Evolutionary conservation across 1,140 invertebrate species (phyloP).

Genomic region (Metopolophium dirhodum): DNA sequence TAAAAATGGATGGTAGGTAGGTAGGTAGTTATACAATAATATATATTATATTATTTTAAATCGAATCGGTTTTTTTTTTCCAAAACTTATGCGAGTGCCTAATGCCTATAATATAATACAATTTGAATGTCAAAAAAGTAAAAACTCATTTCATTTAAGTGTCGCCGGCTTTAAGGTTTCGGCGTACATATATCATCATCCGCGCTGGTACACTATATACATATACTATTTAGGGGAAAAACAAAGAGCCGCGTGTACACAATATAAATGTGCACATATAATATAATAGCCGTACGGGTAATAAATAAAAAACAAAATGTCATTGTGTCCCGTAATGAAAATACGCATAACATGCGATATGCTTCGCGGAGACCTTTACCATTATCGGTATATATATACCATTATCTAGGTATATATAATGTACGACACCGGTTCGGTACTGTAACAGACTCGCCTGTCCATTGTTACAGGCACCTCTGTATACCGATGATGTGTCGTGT

Average conservation of each 20-base stretch:
- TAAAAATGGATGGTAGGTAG: not conserved
- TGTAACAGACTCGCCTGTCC: not conserved
- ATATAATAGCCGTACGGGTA: not conserved
- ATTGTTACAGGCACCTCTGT: not conserved
- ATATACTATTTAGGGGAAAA: not conserved
- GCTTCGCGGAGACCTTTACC: not conserved
- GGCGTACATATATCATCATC: not conserved
- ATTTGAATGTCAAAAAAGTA: not conserved
- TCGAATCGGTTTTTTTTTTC: not conserved
- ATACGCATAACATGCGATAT: not conserved
- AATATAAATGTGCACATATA: not conserved
- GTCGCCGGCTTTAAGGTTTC: not conserved
- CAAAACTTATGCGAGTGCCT: not conserved
- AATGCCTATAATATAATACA: not conserved
- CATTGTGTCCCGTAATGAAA: not conserved
- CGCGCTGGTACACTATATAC: not conserved
- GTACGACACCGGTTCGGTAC: not conserved
- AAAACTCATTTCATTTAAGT: not conserved
- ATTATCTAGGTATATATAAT: not conserved
- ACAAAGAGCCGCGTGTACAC: not conserved
- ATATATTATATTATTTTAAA: not conserved
- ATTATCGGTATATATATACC: not conserved
- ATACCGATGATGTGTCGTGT: not conserved
- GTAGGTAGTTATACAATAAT: too few relatives aligned
- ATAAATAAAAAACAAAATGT: conserved; percentile 1